phyloP scores from a whole-genome alignment of 2,113 vertebrate genomes.

The Thinocorus orbignyianus region DNA sequence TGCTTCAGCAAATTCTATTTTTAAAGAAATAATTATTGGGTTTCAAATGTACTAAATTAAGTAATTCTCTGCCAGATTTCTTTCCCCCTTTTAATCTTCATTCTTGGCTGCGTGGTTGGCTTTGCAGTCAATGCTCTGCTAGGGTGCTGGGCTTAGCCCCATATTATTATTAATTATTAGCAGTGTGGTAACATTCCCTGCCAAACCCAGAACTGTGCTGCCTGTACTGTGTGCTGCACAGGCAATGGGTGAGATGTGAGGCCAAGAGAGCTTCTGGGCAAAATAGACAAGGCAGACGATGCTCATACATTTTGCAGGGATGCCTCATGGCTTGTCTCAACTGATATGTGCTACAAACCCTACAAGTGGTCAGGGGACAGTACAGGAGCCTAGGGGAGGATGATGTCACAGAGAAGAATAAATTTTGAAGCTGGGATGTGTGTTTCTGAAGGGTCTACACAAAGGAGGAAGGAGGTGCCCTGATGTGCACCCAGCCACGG shows the following conservation, averaged over 20 bases:
- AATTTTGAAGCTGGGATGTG: neutral
- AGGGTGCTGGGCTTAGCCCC: neutral
- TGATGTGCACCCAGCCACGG: no score
- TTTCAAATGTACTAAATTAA: conserved; percentile 71
- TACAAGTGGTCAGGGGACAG: neutral
- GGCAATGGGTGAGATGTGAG: neutral
- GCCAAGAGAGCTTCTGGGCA: neutral
- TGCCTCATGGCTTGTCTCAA: neutral
- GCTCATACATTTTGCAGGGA: neutral
- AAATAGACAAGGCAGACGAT: neutral
- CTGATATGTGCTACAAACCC: neutral
- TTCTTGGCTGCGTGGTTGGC: conserved; percentile 46
- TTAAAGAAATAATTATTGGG: conserved; percentile 79
- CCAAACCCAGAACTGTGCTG: neutral
- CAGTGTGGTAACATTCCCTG: neutral
- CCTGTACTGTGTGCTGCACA: neutral
- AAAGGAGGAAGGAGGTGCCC: neutral
- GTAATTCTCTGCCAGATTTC: conserved; percentile 65
- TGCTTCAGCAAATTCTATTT: conserved; percentile 79
- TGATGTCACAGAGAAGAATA: neutral
- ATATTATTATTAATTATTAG: neutral
- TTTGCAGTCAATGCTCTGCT: conserved; percentile 31
- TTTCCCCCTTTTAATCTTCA: conserved; percentile 31
- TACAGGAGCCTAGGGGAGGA: neutral
- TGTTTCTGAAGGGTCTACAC: neutral